Base-by-base conservation (phyloP, 1,140 invertebrate species). In the Zophobas atratus region DNA sequence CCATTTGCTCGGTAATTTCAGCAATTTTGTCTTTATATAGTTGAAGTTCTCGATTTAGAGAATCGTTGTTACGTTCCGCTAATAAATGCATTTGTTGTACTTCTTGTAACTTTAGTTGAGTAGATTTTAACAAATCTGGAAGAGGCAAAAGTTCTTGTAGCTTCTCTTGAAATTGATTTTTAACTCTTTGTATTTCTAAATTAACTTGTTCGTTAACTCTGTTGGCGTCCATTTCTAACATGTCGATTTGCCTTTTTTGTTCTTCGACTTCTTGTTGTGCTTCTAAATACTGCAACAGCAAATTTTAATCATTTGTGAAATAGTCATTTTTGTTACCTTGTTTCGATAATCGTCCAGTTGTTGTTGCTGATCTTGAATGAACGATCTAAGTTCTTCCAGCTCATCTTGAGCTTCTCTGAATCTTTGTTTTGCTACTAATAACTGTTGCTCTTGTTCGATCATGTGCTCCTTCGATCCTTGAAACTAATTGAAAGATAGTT, bases 161-260 rank as follows among this genome's bases (percentile, higher is more conserved):
- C 84, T 94, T 94, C 80, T 94, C 93, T 89, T 94, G 92, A 83
- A 95, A 94, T 78, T 90, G 86, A 86, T 92, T 92, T 84, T 94
- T 94, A 2, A 94, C 92, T 77, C 91, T 86, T 79, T 92, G 91
- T 49, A 94, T 93, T 86, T 95, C 93, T 5, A 92, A 84, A 78
- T 92, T 93, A 36, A 94, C 92, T 84, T 94, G 93, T 84, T 94
- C 92, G 78, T 92, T 92, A 81, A 94, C 93, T 70, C 92, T 87
- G 2, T 90, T 91, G 79, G 93, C 94, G 79, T 94, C 93, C 88
- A 93, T 90, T 80, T 94, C 92, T 88, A 94, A 92, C 78, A 93
- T 89, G 57, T 94, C 92, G 41, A 94, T 88, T 76, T 93, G 92
- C 6, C 92, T 87, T 6, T 89, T 88, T 83, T 94, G 93, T 84